phyloP scores from a whole-genome alignment of 2,797 vertebrate genomes.

The Alectoris magna region DNA sequence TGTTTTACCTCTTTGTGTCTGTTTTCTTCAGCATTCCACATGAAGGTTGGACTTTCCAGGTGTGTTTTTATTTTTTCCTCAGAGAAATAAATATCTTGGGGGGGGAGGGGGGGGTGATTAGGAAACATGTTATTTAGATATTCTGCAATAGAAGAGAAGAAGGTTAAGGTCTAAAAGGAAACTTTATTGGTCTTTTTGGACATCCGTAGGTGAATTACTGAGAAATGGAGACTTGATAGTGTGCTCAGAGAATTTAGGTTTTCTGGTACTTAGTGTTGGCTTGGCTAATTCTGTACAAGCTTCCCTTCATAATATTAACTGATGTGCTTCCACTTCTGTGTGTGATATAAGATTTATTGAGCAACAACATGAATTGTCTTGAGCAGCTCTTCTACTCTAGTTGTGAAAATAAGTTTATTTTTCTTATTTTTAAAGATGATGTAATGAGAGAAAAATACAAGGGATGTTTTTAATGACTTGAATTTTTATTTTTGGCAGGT shows the following conservation, averaged over 20 bases:
- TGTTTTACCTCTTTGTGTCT: background rate
- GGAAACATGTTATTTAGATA: background rate
- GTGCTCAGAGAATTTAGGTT: background rate
- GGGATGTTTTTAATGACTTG: background rate
- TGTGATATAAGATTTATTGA: background rate
- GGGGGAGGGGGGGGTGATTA: background rate
- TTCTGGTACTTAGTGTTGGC: background rate
- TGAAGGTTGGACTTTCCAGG: background rate
- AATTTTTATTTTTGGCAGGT: constrained; percentile 77
- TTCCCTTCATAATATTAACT: background rate
- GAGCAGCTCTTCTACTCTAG: background rate
- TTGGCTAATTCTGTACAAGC: background rate
- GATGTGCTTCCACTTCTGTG: background rate
- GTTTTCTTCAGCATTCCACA: constrained; percentile 1
- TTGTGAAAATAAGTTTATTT: background rate
- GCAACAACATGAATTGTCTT: background rate
- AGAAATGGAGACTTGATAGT: background rate
- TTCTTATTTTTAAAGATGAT: background rate
- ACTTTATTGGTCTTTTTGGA: background rate
- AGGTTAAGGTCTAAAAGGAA: background rate
- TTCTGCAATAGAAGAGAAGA: background rate
- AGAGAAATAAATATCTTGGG: background rate
- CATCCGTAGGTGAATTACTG: background rate
- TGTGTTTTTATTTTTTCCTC: background rate
- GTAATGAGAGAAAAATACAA: background rate